Conservation (phyloP, 2,888 invertebrate genomes). For the Microchrysa polita region DNA sequence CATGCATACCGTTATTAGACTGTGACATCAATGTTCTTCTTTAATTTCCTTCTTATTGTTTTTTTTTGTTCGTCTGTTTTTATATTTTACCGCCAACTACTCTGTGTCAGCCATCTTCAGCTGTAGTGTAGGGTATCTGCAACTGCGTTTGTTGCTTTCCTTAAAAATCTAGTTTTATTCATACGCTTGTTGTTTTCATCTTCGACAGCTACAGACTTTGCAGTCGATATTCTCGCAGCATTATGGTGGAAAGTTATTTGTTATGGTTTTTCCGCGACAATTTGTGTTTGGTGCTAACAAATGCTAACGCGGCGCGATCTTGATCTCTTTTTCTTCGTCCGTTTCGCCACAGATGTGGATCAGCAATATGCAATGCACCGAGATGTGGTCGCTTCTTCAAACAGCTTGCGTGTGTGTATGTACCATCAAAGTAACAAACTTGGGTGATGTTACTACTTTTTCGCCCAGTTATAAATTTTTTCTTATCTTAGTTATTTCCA, state of each 20-base stretch:
- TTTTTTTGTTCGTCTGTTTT: neutral
- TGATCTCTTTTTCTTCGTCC: constrained; percentile 16
- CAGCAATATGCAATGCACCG: no score
- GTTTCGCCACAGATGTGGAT: constrained; percentile 20
- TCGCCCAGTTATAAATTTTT: neutral
- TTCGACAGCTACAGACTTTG: no score
- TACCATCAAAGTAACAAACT: neutral
- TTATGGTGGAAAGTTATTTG: constrained; percentile 37
- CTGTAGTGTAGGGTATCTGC: no score
- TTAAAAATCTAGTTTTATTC: no score
- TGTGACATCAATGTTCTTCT: constrained; percentile 25
- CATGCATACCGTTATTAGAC: constrained; percentile 33
- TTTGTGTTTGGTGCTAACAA: neutral
- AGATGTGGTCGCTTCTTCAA: neutral
- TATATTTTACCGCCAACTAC: no score
- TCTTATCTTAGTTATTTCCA: neutral
- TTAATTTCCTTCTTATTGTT: neutral
- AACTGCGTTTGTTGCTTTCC: no score
- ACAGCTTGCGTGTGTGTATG: no score
- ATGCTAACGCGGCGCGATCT: no score
- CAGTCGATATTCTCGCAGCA: neutral
- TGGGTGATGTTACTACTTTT: neutral
- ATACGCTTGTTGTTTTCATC: no score
- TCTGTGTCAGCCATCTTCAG: neutral
- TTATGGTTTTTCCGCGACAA: constrained; percentile 14